Base-by-base conservation (phyloP, 1,140 invertebrate species). In the Apis cerana region DNA sequence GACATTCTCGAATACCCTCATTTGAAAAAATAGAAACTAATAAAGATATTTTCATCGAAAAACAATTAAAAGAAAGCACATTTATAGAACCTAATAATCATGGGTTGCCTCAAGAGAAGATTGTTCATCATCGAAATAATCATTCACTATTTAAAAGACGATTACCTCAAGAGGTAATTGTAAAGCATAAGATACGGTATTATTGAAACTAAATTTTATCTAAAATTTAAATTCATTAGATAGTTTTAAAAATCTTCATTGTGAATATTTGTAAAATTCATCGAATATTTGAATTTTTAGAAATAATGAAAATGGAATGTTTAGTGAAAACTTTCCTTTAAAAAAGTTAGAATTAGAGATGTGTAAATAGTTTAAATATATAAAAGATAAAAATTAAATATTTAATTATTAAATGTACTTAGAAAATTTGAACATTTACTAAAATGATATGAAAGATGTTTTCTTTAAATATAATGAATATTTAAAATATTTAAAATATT, bases 11-110 rank as follows among this genome's bases (percentile, higher is more conserved):
- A 3, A 8, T 93, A 10, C 92, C 93, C 0, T 86, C 89, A 10
- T 78, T 93, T 21, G 75, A 90, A 1, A 91, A 93, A 21, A 83
- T 90, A 33, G 87, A 92, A 59, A 68, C 80, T 1, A 64, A 82
- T 12, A 80, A 72, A 12, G 61, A 56, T 19, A 17, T 54, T n/a
- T 62, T 81, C 10, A 64, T 65, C 33, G 69, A 54, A 3, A 62
- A 82, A 69, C 33, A 12, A 71, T 58, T 64, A 13, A 75, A 59
- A 12, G 52, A 19, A 2, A 75, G 52, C 12, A 12, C 72, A 15
- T 75, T 59, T 10, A 2, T 15, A 13, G 74, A 70, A 23, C 9
- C 23, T 5, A 82, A 75, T 15, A 56, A n/a, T 23, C 62, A 62
- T 64, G 75, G 80, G 11, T 70, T 13, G 43, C 2, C 23, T 17